Base-by-base conservation (phyloP, 2,113 vertebrate genomes). In the Aegotheles bennettii region DNA sequence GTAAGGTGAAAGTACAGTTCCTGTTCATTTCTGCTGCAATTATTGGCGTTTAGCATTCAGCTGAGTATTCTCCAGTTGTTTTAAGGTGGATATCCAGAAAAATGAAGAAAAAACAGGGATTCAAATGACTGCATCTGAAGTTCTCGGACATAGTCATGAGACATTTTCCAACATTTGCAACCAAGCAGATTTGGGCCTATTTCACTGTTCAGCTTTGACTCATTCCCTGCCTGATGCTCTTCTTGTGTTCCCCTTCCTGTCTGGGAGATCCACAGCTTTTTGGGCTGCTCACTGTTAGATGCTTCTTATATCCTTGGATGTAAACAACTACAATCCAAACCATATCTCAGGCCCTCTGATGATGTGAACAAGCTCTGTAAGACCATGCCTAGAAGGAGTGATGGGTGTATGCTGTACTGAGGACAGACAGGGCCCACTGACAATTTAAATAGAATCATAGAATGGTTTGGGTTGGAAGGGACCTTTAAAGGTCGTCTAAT, bases 331-430 rank as follows among this genome's bases (percentile, higher is more conserved):
- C 35, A 65, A n/a, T 16, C 36, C 61, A 76, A 83, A 57, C 21
- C 70, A 7, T 9, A 18, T 45, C 31, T 16, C n/a, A 64, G 74
- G 4, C 19, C 6, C 8, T 5, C 6, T 38, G 48, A 24, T 0
- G 2, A 23, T 3, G 29, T 16, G 31, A 90, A 28, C 15, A 23
- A 63, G 25, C 11, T 43, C 35, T 80, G 26, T 47, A 25, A 50
- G 59, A 31, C 35, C 1, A 0, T 64, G 40, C 31, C 42, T 42
- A 3, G 17, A 35, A 1, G 2, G 28, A 43, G 31, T 33, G 51
- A 29, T 1, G 1, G 2, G 9, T 9, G 0, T 31, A 12, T 53
- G 16, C 16, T 8, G 33, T 43, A 20, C n/a, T 33, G 14, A 5
- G 51, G 16, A 51, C 43, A 57, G 36, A 56, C 29, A 31, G 11